Evolutionary conservation across 2,888 invertebrate species (phyloP).

Genomic region (Hyppa rectilinea): DNA sequence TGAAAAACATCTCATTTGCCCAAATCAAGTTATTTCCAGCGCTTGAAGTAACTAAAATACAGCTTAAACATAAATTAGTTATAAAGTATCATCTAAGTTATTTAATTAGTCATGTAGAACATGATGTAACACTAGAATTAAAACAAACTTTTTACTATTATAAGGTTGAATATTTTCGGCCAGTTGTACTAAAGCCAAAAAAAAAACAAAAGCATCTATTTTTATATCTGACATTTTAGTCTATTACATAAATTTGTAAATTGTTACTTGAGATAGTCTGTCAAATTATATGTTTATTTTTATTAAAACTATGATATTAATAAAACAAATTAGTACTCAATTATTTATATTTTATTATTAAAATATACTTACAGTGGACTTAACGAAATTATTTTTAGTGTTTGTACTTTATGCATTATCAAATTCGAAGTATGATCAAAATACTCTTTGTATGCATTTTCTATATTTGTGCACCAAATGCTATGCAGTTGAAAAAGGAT

Average conservation of each 20-base stretch:
- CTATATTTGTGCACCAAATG: slow-evolving; percentile 59
- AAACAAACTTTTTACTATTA: slow-evolving; percentile 26
- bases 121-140: slow-evolving; percentile 66
- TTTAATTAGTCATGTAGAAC: slow-evolving; percentile 71
- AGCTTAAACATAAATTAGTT: slow-evolving; percentile 38
- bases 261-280: slow-evolving; percentile 40
- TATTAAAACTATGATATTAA: slow-evolving; percentile 57
- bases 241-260: slow-evolving; percentile 45
- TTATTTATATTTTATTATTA: slow-evolving; percentile 59
- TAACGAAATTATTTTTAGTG: slow-evolving; percentile 48
- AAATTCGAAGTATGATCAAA: slow-evolving; percentile 84
- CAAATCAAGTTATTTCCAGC: not conserved
- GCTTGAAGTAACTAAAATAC: slow-evolving; percentile 23
- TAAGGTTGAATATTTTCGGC: slow-evolving; percentile 53
- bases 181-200: slow-evolving; percentile 66
- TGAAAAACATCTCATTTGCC: not conserved
- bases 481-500: slow-evolving; percentile 58
- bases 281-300: slow-evolving; percentile 38
- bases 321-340: slow-evolving; percentile 61
- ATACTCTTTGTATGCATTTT: slow-evolving; percentile 87
- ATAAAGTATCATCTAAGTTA: slow-evolving; percentile 43
- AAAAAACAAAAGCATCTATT: slow-evolving; percentile 56
- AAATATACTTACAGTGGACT: slow-evolving; percentile 42
- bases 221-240: slow-evolving; percentile 39
- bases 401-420: slow-evolving; percentile 76